Conservation (phyloP, 2,113 vertebrate species). For the Archilochus colubris region DNA sequence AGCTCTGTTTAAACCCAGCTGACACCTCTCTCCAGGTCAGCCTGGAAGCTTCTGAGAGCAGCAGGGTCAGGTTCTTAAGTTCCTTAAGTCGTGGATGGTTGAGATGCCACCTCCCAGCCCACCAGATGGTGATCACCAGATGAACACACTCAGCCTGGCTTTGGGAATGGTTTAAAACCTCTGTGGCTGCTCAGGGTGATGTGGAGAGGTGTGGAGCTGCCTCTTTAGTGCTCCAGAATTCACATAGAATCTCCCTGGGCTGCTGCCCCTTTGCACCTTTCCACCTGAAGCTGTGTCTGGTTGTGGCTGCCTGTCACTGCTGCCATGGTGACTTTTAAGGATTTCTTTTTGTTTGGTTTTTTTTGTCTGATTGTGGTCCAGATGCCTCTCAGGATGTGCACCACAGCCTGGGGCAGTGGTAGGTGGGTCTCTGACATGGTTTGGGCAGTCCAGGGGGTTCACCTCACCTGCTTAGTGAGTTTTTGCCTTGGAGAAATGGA, state of each 20-base stretch:
- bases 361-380: conserved; percentile 53
- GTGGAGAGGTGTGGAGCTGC: background rate
- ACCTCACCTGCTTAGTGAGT: conserved; percentile 10
- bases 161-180: background rate
- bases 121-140: background rate
- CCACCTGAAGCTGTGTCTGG: background rate
- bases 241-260: background rate
- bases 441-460: background rate
- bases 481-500: conserved; percentile 50
- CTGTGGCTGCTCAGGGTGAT: background rate
- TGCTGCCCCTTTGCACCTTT: background rate
- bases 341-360: background rate
- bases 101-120: background rate
- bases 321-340: conserved; percentile 50
- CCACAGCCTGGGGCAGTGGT: conserved; percentile 39
- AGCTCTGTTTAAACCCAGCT: background rate
- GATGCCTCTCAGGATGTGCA: conserved; percentile 26
- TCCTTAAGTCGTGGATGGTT: background rate
- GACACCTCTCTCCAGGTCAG: background rate
- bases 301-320: conserved; percentile 6
- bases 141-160: background rate
- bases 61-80: background rate
- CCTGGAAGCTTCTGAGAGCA: background rate
- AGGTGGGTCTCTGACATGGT: background rate
- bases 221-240: background rate